These are phyloP conservation scores for Thalassoma bifasciatum DNA, from an alignment of 2,113 vertebrate species.

Conservation along the genomic window DNA sequence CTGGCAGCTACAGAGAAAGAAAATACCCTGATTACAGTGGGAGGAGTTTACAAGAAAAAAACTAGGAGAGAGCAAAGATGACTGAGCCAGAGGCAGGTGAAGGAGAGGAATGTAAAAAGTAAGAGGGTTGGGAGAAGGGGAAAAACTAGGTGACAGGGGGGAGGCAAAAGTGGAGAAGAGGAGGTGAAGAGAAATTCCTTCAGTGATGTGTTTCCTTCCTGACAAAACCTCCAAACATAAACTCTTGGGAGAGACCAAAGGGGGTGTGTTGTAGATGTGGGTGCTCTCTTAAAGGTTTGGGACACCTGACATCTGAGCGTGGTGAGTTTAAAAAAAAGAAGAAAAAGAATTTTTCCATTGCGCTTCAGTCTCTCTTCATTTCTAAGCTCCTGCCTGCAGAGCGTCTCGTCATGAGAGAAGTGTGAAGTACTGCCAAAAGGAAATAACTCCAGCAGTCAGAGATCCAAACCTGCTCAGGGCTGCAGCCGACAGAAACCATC, in stretches of 20 bases:
- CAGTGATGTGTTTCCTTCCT: slow-evolving; percentile 40
- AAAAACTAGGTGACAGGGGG: slow-evolving; percentile 41
- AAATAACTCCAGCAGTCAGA: slow-evolving; percentile 60
- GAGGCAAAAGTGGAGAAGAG: slow-evolving; percentile 17
- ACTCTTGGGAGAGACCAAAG: slow-evolving; percentile 36
- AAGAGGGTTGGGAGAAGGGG: slow-evolving; percentile 6
- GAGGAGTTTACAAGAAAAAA: slow-evolving; percentile 1
- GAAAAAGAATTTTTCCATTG: slow-evolving; percentile 40
- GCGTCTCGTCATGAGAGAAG: slow-evolving; percentile 60
- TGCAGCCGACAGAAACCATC: slow-evolving; percentile 18
- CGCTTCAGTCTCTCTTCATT: slow-evolving; percentile 25
- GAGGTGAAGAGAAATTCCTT: slow-evolving; percentile 40
- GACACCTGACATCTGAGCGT: slow-evolving; percentile 35
- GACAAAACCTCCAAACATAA: slow-evolving; percentile 44
- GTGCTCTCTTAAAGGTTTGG: not conserved
- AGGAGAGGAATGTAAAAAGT: not conserved
- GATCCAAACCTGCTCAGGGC: slow-evolving; percentile 49
- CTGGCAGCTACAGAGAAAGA: slow-evolving; percentile 12
- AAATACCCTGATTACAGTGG: not conserved
- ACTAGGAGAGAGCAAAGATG: not conserved
- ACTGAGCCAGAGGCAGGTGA: not conserved
- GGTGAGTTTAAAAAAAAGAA: no score
- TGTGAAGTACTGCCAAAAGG: slow-evolving; percentile 59
- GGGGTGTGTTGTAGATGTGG: slow-evolving; percentile 22
- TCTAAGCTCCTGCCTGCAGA: slow-evolving; percentile 45